Conservation (phyloP, 2,888 invertebrate genomes). For the Sussaba pulchella region DNA sequence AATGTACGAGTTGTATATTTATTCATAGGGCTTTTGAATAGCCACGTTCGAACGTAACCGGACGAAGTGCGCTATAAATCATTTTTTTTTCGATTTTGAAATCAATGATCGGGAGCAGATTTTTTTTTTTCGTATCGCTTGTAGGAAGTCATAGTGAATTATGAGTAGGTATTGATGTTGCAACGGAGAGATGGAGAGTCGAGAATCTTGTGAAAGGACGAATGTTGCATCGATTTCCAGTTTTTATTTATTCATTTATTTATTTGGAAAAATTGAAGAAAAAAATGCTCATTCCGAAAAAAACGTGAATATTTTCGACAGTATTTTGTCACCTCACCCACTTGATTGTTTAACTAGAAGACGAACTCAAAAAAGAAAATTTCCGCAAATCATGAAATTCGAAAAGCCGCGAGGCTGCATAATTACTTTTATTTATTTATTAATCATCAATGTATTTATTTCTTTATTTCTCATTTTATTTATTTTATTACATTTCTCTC, state of each 20-base stretch:
- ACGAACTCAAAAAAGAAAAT: too few relatives aligned
- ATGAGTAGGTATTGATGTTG: slow-evolving; percentile 4
- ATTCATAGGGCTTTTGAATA: slow-evolving; percentile 46
- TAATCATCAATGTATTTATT: too few relatives aligned
- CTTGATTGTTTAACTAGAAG: too few relatives aligned
- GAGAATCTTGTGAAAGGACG: neutral
- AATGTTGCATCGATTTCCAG: neutral
- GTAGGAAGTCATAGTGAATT: neutral
- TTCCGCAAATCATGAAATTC: too few relatives aligned
- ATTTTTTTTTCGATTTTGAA: slow-evolving; percentile 24
- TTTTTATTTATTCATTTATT: too few relatives aligned
- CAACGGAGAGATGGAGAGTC: slow-evolving; percentile 4
- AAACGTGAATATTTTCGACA: too few relatives aligned
- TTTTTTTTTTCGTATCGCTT: neutral
- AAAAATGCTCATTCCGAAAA: too few relatives aligned
- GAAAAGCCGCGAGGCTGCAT: too few relatives aligned
- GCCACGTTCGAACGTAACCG: slow-evolving; percentile 55
- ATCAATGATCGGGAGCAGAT: slow-evolving; percentile 10
- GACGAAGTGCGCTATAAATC: slow-evolving; percentile 17
- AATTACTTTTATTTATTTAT: too few relatives aligned
- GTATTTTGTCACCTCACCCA: too few relatives aligned
- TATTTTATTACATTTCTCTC: slow-evolving; percentile 1
- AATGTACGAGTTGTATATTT: slow-evolving; percentile 49
- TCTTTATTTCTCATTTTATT: too few relatives aligned
- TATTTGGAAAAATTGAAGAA: too few relatives aligned